Evolutionary conservation across 2,113 vertebrate species (phyloP), one percentile per base, ranked within the genome.

Genomic region (Pomatostomus ruficeps): DNA sequence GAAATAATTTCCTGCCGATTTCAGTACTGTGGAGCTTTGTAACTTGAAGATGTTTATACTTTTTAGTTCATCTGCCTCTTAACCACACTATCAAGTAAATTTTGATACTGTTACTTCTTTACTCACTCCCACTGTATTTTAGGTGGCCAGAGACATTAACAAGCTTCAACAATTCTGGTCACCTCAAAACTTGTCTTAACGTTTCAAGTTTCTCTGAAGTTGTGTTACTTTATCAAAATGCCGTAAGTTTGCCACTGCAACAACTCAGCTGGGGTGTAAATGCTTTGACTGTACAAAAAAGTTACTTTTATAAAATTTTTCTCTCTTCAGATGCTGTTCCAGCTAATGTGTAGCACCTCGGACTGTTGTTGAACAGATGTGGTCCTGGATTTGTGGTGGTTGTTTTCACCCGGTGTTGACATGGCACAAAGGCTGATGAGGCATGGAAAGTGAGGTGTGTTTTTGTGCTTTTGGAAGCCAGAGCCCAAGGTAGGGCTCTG

Each of bases 401-500:
- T 80, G 31, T 73, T 93, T 85, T 62, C 46, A 90, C 14, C 5
- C 58, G 75, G 29, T 89, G 65, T 75, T 93, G 80, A 66, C 25
- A 35, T 14, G 76, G 45, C 72, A 91, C 43, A 85, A 91, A 89
- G 74, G 59, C 49, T 76, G 77, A 81, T 55, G 62, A 63, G 48
- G 31, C 49, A 33, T 25, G 42, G 92, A 96, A 74, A 67, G 71
- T n/a, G 15, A 61, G 33, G 52, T 52, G 25, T 21, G 54, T 79
- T 49, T 54, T 62, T 33, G 48, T 55, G n/a, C 42, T 23, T 49
- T 59, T 80, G 61, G 57, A 67, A 70, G 54, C 35, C 63, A 52
- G 17, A 66, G 89, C 72, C 87, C 71, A 95, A 91, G 90, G 68
- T 93, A 91, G 84, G 58, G 78, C 93, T 92, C n/a, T 93, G 88